Percentiles rank a stretch among this genome's conserved stretches.
These are phyloP conservation scores for Pentalonia nigronervosa DNA, from an alignment of 1,140 invertebrate genomes.

Conservation along the genomic window DNA sequence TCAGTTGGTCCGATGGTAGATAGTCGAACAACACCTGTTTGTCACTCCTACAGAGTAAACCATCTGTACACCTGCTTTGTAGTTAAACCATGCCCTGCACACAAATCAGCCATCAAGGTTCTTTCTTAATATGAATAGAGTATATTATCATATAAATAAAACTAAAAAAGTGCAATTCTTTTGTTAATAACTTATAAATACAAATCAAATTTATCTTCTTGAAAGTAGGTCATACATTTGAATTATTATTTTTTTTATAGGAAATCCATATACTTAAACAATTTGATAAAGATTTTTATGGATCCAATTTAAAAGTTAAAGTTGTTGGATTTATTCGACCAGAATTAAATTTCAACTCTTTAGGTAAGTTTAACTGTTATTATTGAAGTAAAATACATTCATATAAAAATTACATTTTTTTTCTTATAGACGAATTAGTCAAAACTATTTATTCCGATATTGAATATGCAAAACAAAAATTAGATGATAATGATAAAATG, in stretches of 20 bases:
- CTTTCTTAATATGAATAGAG: too few relatives aligned
- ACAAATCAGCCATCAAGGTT: too few relatives aligned
- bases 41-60: too few relatives aligned
- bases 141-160: not conserved
- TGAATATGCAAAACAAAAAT: constrained; percentile 67
- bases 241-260: constrained; percentile 66
- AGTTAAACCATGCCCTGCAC: too few relatives aligned
- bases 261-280: constrained; percentile 91
- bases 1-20: too few relatives aligned
- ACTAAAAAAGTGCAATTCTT: not conserved
- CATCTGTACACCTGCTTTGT: too few relatives aligned
- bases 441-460: constrained; percentile 80
- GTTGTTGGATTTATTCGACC: constrained; percentile 83
- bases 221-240: not conserved
- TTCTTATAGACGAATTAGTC: constrained; percentile 74
- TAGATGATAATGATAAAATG: constrained; percentile 65
- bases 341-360: constrained; percentile 81
- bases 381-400: constrained; percentile 49
- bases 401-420: constrained; percentile 15
- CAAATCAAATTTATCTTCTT: constrained; percentile 27
- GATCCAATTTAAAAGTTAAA: constrained; percentile 77
- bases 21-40: too few relatives aligned
- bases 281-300: constrained; percentile 90
- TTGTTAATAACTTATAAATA: constrained; percentile 31
- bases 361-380: constrained; percentile 67